Percentiles rank a stretch among this genome's conserved stretches.
Evolutionary conservation across 1,140 invertebrate species (phyloP).

Genomic region (Helicorthomorpha holstii): DNA sequence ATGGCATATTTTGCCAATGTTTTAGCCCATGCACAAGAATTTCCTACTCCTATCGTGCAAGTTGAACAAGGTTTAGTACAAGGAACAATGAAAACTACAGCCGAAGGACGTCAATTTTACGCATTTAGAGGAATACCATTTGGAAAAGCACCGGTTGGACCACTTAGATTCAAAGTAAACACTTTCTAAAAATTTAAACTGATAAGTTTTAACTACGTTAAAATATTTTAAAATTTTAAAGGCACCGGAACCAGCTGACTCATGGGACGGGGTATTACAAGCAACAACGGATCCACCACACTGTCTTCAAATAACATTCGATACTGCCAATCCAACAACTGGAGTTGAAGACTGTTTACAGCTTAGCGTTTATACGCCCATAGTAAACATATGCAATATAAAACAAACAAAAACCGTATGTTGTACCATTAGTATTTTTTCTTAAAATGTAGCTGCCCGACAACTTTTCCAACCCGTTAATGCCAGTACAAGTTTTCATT

Average conservation of each 20-base stretch:
- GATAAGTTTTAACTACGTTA: too few relatives aligned
- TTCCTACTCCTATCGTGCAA: not conserved
- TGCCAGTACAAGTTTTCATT: slow-evolving; percentile 27
- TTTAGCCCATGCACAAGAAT: too few relatives aligned
- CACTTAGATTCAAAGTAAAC: not conserved
- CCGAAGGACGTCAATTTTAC: not conserved
- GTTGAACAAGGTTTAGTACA: not conserved
- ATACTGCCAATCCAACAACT: not conserved
- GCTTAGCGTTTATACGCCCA: not conserved
- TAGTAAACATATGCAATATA: too few relatives aligned
- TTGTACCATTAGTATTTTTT: too few relatives aligned
- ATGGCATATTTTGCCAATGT: too few relatives aligned
- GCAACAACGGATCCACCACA: not conserved
- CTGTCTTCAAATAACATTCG: not conserved
- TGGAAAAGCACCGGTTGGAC: not conserved
- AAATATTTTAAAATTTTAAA: too few relatives aligned
- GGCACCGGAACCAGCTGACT: not conserved
- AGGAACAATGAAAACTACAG: not conserved
- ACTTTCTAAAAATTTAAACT: not conserved
- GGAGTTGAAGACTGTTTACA: not conserved
- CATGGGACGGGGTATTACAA: not conserved
- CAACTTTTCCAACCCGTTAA: not conserved
- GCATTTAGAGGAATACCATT: not conserved
- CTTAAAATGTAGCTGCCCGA: not conserved
- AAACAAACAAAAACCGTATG: too few relatives aligned